Evolutionary conservation across 2,888 invertebrate species (phyloP).

Genomic region (Sialis fuliginosa): DNA sequence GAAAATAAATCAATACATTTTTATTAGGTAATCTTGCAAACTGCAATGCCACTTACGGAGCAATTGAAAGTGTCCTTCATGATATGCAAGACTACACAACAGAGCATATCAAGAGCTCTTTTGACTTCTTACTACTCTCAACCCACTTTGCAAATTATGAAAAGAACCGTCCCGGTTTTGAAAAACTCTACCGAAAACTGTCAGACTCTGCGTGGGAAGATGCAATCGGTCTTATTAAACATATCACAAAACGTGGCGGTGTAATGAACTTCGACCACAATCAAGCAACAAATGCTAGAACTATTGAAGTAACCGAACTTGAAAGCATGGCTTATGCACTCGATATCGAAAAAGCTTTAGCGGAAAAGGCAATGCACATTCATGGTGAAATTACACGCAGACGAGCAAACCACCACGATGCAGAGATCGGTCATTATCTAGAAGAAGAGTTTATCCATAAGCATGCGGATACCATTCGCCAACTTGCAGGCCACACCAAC

Average conservation of each 20-base stretch:
- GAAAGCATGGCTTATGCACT: slow-evolving; percentile 55
- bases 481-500: slow-evolving; percentile 51
- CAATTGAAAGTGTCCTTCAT: slow-evolving; percentile 30
- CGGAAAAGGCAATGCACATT: slow-evolving; percentile 45
- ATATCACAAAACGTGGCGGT: slow-evolving; percentile 55
- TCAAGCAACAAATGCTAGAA: slow-evolving; percentile 15
- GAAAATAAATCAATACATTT: background rate
- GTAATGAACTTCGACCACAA: slow-evolving; percentile 32
- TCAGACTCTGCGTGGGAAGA: slow-evolving; percentile 61
- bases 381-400: slow-evolving; percentile 43
- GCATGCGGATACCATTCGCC: slow-evolving; percentile 47
- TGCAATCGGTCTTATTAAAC: slow-evolving; percentile 58
- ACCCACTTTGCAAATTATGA: slow-evolving; percentile 62
- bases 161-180: slow-evolving; percentile 58
- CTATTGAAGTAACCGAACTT: slow-evolving; percentile 40
- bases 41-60: slow-evolving; percentile 49
- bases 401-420: slow-evolving; percentile 32
- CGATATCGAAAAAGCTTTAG: slow-evolving; percentile 56
- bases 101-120: slow-evolving; percentile 51
- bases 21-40: slow-evolving; percentile 8
- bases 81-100: slow-evolving; percentile 38
- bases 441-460: slow-evolving; percentile 59
- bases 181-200: slow-evolving; percentile 50
- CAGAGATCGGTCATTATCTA: slow-evolving; percentile 54
- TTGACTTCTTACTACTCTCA: slow-evolving; percentile 55